Evolutionary conservation across 2,113 vertebrate species (phyloP).

Genomic region (Rutilus rutilus): DNA sequence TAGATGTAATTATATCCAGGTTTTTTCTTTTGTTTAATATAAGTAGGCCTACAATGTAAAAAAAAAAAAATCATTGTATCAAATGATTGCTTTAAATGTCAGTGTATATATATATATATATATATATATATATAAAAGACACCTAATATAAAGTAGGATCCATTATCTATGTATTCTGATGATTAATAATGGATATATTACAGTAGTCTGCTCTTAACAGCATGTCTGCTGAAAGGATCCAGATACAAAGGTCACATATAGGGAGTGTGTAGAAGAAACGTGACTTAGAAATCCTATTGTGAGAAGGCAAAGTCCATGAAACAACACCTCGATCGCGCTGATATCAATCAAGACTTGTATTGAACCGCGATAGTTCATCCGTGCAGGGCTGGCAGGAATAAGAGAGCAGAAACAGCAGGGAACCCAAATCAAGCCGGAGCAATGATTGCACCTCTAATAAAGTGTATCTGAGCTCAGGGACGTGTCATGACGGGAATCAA

Average conservation of each 20-base stretch:
- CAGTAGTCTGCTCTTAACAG: not conserved
- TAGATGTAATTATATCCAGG: too few relatives aligned
- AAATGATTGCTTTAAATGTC: too few relatives aligned
- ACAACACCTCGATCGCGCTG: not conserved
- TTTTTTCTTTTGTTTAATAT: too few relatives aligned
- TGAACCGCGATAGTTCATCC: not conserved
- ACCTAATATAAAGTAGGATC: too few relatives aligned
- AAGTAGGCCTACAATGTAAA: too few relatives aligned
- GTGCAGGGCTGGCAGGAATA: not conserved
- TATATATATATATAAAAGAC: too few relatives aligned
- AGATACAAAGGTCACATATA: not conserved
- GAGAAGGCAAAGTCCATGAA: not conserved
- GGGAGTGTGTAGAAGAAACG: not conserved
- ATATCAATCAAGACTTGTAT: not conserved
- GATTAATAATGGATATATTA: not conserved
- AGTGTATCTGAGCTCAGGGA: slow-evolving; percentile 34
- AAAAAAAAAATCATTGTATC: too few relatives aligned
- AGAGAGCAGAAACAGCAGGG: slow-evolving; percentile 20
- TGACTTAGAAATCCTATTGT: not conserved
- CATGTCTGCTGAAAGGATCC: not conserved
- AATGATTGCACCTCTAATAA: slow-evolving; percentile 52
- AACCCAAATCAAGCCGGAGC: slow-evolving; percentile 43
- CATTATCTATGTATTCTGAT: not conserved
- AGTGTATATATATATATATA: too few relatives aligned
- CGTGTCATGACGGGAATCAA: slow-evolving; percentile 58